Evolutionary conservation across 2,888 invertebrate species (phyloP).

Genomic region (Elysia crispata): DNA sequence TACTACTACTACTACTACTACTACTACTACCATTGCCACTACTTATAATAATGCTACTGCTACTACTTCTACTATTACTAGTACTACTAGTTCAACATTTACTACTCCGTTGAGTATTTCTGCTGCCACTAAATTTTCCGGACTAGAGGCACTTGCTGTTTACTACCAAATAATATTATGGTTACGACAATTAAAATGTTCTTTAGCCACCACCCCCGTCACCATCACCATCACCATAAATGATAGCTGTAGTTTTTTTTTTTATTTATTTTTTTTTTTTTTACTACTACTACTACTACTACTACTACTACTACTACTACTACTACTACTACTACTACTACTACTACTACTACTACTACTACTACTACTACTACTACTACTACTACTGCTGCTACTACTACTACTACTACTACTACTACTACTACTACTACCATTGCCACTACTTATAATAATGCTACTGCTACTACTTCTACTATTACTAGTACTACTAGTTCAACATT

Average conservation of each 20-base stretch:
- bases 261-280: too few relatives aligned
- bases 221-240: too few relatives aligned
- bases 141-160: too few relatives aligned
- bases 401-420: slow-evolving; percentile 43
- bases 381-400: slow-evolving; percentile 38
- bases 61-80: slow-evolving; percentile 17
- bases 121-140: too few relatives aligned
- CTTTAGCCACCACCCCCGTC: too few relatives aligned
- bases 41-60: too few relatives aligned
- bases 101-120: neutral
- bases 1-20: slow-evolving; percentile 43
- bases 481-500: too few relatives aligned
- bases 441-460: too few relatives aligned
- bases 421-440: slow-evolving; percentile 27
- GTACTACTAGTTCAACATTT: too few relatives aligned
- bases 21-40: slow-evolving; percentile 27
- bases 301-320: slow-evolving; percentile 7
- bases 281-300: neutral
- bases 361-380: slow-evolving; percentile 30
- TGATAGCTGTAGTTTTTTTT: too few relatives aligned
- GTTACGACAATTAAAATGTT: too few relatives aligned
- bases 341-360: slow-evolving; percentile 42
- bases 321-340: slow-evolving; percentile 41
- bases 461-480: slow-evolving; percentile 19
- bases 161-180: too few relatives aligned